Conservation (phyloP, 2,888 invertebrate genomes). For the Drosophila stalkeri region DNA sequence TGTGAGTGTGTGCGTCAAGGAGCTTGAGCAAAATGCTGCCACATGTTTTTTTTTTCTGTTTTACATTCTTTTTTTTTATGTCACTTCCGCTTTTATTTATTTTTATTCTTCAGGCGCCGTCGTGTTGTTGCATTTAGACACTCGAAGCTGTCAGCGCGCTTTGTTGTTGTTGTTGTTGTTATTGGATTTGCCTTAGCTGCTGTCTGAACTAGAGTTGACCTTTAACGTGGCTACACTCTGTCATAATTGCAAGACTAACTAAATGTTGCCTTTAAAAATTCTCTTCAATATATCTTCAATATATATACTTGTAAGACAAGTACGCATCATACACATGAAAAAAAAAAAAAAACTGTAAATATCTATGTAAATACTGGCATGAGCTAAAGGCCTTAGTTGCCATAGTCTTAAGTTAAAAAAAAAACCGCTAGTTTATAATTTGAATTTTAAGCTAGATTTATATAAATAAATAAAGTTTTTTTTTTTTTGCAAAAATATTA, state of each 20-base stretch:
- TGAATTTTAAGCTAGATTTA: too few relatives aligned
- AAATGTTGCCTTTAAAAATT: background rate
- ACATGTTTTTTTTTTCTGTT: conserved; percentile 67
- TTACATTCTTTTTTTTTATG: conserved; percentile 63
- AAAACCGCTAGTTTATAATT: too few relatives aligned
- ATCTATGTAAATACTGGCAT: too few relatives aligned
- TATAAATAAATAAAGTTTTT: too few relatives aligned
- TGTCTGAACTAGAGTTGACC: conserved; percentile 46
- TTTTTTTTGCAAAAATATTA: too few relatives aligned
- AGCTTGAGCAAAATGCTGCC: conserved; percentile 65
- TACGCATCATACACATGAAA: too few relatives aligned
- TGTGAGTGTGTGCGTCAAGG: background rate
- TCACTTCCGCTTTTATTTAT: conserved; percentile 74
- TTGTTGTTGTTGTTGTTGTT: conserved; percentile 9
- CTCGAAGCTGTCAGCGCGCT: conserved; percentile 40
- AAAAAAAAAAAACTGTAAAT: too few relatives aligned
- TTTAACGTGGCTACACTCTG: conserved; percentile 25
- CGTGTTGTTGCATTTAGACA: conserved; percentile 23
- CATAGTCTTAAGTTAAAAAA: too few relatives aligned
- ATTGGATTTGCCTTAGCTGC: conserved; percentile 38
- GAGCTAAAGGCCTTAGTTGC: too few relatives aligned
- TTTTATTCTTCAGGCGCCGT: conserved; percentile 53
- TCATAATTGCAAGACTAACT: conserved; percentile 52
- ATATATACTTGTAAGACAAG: too few relatives aligned
- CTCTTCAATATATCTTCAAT: too few relatives aligned